Percentiles rank a stretch among this genome's conserved stretches.
These are phyloP conservation scores for Zaprionus bogoriensis DNA, from an alignment of 2,888 invertebrate species.

Conservation along the genomic window DNA sequence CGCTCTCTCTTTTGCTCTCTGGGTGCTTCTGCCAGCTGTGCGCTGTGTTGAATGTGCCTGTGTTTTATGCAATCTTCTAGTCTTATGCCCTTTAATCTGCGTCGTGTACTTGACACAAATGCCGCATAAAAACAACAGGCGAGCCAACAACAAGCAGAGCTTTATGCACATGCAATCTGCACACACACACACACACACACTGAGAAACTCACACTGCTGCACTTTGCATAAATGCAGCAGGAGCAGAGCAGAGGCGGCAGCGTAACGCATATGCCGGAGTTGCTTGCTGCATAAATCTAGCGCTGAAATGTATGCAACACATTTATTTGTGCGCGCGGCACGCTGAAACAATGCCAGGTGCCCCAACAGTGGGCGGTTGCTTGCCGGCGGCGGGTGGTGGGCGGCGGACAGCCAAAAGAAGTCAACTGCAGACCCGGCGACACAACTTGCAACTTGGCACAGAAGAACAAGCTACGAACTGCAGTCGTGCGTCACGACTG, in stretches of 20 bases:
- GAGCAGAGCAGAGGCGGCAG: conserved; percentile 35
- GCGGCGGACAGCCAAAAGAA: conserved; percentile 38
- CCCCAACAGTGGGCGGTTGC: background rate
- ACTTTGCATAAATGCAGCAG: conserved; percentile 63
- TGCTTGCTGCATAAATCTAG: conserved; percentile 65
- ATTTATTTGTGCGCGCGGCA: conserved; percentile 54
- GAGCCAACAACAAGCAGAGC: conserved; percentile 43
- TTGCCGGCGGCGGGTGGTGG: background rate
- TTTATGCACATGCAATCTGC: conserved; percentile 49
- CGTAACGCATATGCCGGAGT: conserved; percentile 56
- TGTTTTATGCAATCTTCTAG: conserved; percentile 64
- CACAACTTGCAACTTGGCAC: conserved; percentile 37
- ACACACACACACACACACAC: conserved; percentile 8
- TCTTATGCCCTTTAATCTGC: conserved; percentile 71
- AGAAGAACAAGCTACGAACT: background rate
- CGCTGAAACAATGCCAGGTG: conserved; percentile 64
- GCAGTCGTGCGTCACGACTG: no score
- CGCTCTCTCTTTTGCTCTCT: background rate
- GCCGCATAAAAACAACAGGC: conserved; percentile 60
- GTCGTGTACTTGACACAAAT: conserved; percentile 75
- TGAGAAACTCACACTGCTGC: conserved; percentile 21
- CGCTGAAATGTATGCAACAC: conserved; percentile 71
- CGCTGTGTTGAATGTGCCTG: conserved; percentile 16
- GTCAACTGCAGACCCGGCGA: conserved; percentile 55
- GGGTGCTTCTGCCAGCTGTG: background rate